Conservation (phyloP, 2,113 vertebrate species). For the Malurus cyaneus region DNA sequence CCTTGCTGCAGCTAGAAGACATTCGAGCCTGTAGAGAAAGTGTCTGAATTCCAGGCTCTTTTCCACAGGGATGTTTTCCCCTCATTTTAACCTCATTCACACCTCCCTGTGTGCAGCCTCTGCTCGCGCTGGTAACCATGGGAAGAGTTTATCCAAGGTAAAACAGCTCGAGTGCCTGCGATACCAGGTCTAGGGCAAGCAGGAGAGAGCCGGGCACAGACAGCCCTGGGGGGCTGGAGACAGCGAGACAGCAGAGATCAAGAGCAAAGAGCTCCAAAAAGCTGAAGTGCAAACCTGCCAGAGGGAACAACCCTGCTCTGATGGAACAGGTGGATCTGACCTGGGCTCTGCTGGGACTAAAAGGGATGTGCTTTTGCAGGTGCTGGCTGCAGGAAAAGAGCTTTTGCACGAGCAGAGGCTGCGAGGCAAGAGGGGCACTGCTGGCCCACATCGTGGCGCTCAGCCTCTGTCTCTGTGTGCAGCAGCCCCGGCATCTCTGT, state of each 20-base stretch:
- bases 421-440: background rate
- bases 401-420: background rate
- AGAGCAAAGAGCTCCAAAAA: background rate
- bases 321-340: background rate
- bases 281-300: background rate
- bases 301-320: background rate
- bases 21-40: background rate
- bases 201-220: background rate
- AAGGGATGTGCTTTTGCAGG: background rate
- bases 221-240: slow-evolving; percentile 7
- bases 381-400: background rate
- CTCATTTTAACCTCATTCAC: background rate
- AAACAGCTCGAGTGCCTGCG: background rate
- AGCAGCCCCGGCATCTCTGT: background rate
- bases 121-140: background rate
- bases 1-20: background rate
- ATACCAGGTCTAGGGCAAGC: background rate
- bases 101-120: background rate
- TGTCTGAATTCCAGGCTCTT: background rate
- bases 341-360: background rate
- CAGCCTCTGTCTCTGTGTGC: background rate
- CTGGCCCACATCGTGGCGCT: background rate
- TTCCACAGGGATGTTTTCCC: background rate
- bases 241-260: background rate
- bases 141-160: background rate